These are phyloP conservation scores for Alaudala cheleensis DNA, from an alignment of 2,113 vertebrate species.

Conservation along the genomic window DNA sequence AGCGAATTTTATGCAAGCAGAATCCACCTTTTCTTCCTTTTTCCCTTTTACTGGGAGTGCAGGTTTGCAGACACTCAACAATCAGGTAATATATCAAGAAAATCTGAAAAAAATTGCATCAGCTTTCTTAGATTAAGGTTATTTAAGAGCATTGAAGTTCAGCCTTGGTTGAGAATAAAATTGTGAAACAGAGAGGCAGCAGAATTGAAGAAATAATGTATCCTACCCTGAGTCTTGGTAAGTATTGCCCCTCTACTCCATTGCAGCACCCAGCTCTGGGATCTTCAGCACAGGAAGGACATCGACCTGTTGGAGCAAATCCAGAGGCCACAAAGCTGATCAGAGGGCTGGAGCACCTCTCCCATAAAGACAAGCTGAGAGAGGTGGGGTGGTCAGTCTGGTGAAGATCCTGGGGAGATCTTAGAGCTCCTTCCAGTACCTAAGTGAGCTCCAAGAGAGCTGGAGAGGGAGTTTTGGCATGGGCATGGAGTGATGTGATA, in stretches of 20 bases:
- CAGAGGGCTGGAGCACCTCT: neutral
- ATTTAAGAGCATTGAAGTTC: neutral
- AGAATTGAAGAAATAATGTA: neutral
- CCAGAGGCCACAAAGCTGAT: neutral
- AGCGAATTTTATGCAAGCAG: neutral
- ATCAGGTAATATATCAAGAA: neutral
- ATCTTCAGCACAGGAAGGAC: neutral
- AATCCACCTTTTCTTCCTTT: neutral
- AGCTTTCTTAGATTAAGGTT: neutral
- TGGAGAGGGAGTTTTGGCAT: neutral
- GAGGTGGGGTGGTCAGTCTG: neutral
- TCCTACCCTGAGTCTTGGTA: neutral
- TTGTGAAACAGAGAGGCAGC: neutral
- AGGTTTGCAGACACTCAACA: neutral
- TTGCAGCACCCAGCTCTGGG: neutral
- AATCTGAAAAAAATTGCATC: neutral
- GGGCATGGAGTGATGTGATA: accelerated
- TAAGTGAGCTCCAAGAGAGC: neutral
- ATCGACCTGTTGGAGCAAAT: neutral
- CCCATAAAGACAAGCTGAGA: neutral
- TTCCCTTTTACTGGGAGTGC: neutral
- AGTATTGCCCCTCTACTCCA: neutral
- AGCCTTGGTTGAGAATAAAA: neutral
- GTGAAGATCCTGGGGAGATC: neutral
- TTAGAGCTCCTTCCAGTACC: neutral